Percentiles rank a stretch among this genome's conserved stretches.
phyloP scores from a whole-genome alignment of 2,797 vertebrate species.

The Mallotus villosus region DNA sequence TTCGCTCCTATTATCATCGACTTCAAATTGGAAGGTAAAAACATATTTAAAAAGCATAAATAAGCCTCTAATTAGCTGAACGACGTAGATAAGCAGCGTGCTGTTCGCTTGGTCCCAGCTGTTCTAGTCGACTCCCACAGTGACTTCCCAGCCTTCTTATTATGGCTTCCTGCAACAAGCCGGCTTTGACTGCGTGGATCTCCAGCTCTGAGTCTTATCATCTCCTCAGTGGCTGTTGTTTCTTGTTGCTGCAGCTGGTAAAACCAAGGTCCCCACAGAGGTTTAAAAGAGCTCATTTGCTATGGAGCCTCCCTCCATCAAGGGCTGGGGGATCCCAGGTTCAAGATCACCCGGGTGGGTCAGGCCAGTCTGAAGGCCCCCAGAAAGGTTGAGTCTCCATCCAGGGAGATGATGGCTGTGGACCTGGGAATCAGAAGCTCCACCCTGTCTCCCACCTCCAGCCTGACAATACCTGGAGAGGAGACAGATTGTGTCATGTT shows the following conservation, averaged over 20 bases:
- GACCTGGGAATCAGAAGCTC: constrained; percentile 89
- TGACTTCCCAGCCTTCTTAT: not conserved
- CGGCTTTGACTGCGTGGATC: not conserved
- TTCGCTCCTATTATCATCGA: no score
- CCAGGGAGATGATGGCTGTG: constrained; percentile 82
- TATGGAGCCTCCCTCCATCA: not conserved
- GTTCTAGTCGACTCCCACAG: not conserved
- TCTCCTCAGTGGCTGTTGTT: not conserved
- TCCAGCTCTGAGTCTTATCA: not conserved
- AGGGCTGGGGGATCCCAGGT: not conserved
- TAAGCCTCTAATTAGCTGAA: not conserved
- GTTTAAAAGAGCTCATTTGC: not conserved
- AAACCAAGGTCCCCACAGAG: no score
- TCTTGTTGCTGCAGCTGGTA: no score
- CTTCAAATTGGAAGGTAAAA: no score
- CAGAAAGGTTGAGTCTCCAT: constrained; percentile 91
- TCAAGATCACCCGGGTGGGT: constrained; percentile 38
- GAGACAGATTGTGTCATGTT: not conserved
- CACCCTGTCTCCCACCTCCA: constrained; percentile 89
- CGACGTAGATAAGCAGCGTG: not conserved
- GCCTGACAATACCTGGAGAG: constrained; percentile 85
- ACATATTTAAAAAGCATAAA: no score
- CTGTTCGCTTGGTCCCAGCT: not conserved
- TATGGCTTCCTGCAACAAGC: no score
- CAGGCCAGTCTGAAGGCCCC: constrained; percentile 89